Base-by-base conservation (phyloP, 2,888 invertebrate genomes). In the Scaptomyza caliginosa region DNA sequence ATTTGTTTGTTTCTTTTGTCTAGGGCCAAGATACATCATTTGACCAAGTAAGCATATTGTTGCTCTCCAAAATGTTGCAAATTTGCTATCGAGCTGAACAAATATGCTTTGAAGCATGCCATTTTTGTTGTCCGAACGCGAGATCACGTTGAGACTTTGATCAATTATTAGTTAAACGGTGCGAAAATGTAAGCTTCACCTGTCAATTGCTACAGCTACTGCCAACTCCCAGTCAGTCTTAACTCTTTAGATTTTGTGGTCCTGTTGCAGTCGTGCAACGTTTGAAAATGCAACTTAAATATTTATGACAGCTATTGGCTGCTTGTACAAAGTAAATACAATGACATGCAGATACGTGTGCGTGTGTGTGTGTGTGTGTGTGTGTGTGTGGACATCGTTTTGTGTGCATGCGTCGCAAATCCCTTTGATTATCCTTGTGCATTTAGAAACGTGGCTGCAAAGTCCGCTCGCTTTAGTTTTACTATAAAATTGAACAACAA, bases 381-480 rank as follows among this genome's bases (percentile, higher is more conserved):
- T 11, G 28, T 40, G 17, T 28, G 24, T 13, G 34, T 49, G 57
- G 36, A 43, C 51, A 51, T 54, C 21, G 62, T 32, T 56, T 59
- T 56, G 54, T 68, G 73, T 63, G 52, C 67, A 64, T 77, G 75
- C 43, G 52, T 60, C 62, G 63, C 57, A 76, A 77, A 74, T 74
- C 78, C 71, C 57, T 77, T 77, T 77, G 75, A 77, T 76, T 76
- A 76, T 76, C 64, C 74, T 43, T 70, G 70, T 77, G 75, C 74
- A 74, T 72, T 76, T 59, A 40, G 63, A 67, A 71, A 54, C 74
- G 62, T 50, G 54, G 62, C 77, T 54, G 59, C 67, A 64, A 76
- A 64, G 76, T 60, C 60, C 51, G 64, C 57, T 72, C 60, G 68
- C 73, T 62, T 75, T 76, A 62, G 40, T 68, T 72, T 52, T 16